These are phyloP conservation scores for Stegastes partitus DNA, from an alignment of 2,113 vertebrate genomes.

Conservation along the genomic window DNA sequence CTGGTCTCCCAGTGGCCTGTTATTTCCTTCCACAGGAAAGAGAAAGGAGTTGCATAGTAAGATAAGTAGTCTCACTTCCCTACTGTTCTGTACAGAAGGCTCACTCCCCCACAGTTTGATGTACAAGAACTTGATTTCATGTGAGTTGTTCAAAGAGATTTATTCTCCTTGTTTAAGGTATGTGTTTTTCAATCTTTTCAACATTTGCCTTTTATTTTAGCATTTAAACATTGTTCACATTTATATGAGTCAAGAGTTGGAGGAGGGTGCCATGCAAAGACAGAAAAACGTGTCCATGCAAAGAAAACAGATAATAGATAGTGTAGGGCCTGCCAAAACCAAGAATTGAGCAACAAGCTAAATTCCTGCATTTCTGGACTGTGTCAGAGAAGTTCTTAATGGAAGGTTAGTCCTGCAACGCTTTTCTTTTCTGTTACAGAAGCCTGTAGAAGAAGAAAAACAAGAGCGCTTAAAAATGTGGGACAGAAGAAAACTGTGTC, in stretches of 20 bases:
- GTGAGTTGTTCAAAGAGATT: neutral
- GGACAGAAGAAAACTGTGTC: slow-evolving; percentile 4
- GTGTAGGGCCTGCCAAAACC: slow-evolving; percentile 29
- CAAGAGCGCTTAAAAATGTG: slow-evolving; percentile 52
- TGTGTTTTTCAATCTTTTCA: slow-evolving; percentile 4
- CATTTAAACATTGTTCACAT: neutral
- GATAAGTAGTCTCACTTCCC: slow-evolving; percentile 31
- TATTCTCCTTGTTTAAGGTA: slow-evolving; percentile 28
- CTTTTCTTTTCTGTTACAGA: slow-evolving; percentile 12
- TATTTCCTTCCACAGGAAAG: slow-evolving; percentile 72
- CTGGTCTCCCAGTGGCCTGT: neutral
- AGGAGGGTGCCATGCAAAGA: neutral
- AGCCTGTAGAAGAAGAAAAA: slow-evolving; percentile 8
- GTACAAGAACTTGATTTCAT: slow-evolving; percentile 1
- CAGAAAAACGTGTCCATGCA: too few species aligned
- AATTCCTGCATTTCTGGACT: neutral
- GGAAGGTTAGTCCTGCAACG: slow-evolving; percentile 23
- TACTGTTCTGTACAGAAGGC: neutral
- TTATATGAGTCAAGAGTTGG: neutral
- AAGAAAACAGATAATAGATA: neutral
- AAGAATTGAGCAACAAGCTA: neutral
- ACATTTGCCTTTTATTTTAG: slow-evolving; percentile 20
- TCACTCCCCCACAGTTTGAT: neutral
- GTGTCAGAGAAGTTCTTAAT: neutral
- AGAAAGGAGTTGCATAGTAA: slow-evolving; percentile 13